Conservation (phyloP, 2,113 vertebrate genomes). For the Centropus bengalensis region DNA sequence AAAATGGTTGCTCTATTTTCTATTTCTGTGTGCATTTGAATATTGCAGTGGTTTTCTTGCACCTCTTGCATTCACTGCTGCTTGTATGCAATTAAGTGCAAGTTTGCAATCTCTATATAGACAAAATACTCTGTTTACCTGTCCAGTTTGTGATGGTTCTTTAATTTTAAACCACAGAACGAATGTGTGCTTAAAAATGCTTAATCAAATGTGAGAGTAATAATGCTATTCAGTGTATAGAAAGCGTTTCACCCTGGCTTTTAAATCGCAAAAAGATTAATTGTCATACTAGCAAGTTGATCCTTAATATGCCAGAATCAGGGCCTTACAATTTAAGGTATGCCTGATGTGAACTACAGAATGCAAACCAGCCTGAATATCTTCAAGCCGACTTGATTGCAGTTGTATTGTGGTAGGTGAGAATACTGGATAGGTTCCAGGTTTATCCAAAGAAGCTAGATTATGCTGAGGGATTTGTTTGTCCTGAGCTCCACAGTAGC, state of each 20-base stretch:
- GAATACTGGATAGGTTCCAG: background rate
- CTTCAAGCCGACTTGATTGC: background rate
- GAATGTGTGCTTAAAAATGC: background rate
- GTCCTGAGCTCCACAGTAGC: background rate
- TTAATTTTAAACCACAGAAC: background rate
- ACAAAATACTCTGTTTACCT: background rate
- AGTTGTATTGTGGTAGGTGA: background rate
- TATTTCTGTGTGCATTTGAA: background rate
- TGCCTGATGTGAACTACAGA: background rate
- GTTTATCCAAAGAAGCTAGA: background rate
- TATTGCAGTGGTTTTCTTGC: background rate
- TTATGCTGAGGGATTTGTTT: background rate
- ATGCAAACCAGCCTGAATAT: background rate
- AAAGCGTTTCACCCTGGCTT: background rate
- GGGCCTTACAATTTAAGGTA: background rate
- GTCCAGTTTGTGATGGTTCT: background rate
- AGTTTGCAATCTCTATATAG: background rate
- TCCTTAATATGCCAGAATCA: background rate
- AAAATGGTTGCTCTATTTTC: background rate
- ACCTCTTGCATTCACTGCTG: background rate
- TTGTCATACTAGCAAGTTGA: background rate
- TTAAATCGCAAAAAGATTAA: background rate
- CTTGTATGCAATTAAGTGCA: background rate
- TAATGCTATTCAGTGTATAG: background rate
- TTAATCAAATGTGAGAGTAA: background rate